Percentiles rank a stretch among this genome's conserved stretches.
These are phyloP conservation scores for Drosophila saltans DNA, from an alignment of 1,140 invertebrate species.

Conservation along the genomic window DNA sequence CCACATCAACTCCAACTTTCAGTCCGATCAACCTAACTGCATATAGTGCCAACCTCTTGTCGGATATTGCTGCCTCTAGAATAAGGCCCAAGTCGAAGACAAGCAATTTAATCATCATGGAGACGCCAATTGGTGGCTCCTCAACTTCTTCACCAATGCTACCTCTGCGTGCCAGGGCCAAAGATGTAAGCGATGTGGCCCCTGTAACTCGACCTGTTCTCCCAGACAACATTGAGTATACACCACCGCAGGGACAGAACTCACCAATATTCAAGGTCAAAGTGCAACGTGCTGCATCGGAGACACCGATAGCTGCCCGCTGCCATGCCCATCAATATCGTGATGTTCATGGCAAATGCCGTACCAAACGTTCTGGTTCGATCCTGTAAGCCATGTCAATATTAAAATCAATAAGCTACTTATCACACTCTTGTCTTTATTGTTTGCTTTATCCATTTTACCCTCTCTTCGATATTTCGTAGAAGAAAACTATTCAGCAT, in stretches of 20 bases:
- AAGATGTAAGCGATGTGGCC: slow-evolving; percentile 47
- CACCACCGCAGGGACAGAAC: slow-evolving; percentile 59
- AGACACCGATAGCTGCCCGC: slow-evolving; percentile 33
- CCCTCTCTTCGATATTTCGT: slow-evolving; percentile 11
- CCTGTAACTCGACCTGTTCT: slow-evolving; percentile 27
- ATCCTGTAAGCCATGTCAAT: slow-evolving; percentile 68
- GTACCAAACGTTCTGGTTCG: slow-evolving; percentile 61
- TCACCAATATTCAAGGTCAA: slow-evolving; percentile 76
- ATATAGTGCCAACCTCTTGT: slow-evolving; percentile 57
- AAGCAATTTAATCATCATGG: slow-evolving; percentile 66
- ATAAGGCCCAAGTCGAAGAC: slow-evolving; percentile 39
- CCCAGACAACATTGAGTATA: slow-evolving; percentile 57
- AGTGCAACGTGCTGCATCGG: slow-evolving; percentile 59
- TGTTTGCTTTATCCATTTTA: slow-evolving; percentile 12
- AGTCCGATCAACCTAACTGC: slow-evolving; percentile 36
- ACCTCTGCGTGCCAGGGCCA: slow-evolving; percentile 48
- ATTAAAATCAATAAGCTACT: slow-evolving; percentile 37
- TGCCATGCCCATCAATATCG: slow-evolving; percentile 68
- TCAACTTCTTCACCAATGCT: slow-evolving; percentile 28
- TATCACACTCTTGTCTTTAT: slow-evolving; percentile 40
- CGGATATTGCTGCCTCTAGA: slow-evolving; percentile 50
- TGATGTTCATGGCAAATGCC: slow-evolving; percentile 65
- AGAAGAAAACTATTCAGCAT: slow-evolving; percentile 75
- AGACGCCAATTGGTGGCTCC: slow-evolving; percentile 42
- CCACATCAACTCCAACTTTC: neutral